Evolutionary conservation across 64 coral and sea anemone species (phyloP).

Genomic region (Stichodactyla mertensii): DNA sequence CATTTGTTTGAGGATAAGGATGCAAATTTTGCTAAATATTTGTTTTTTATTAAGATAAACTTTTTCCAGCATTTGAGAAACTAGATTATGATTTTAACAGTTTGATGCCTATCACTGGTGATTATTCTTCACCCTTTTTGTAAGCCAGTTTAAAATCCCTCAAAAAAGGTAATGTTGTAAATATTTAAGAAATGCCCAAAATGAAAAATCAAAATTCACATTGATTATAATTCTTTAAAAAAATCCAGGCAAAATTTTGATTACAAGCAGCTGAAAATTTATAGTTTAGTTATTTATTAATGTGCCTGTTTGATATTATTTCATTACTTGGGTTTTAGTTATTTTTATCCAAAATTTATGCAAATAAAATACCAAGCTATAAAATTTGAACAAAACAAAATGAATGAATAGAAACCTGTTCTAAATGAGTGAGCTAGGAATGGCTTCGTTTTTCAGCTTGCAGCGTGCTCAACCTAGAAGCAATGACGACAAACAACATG

Average conservation of each 20-base stretch:
- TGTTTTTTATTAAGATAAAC: neutral
- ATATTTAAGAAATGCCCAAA: no score
- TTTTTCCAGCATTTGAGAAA: no score
- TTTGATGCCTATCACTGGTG: no score
- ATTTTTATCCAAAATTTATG: constrained; percentile 2
- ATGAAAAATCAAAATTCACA: no score
- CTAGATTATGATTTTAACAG: no score
- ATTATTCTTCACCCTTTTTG: no score
- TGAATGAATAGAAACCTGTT: constrained; percentile 76
- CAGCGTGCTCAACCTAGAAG: constrained; percentile 87
- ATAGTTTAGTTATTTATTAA: neutral
- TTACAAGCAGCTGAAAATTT: no score
- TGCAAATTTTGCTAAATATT: no score
- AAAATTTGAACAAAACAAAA: constrained; percentile 52
- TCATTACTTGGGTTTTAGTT: neutral
- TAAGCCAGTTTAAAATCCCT: no score
- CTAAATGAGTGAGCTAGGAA: constrained; percentile 77
- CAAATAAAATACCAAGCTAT: constrained; percentile 8
- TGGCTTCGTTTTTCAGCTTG: constrained; percentile 71
- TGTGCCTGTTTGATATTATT: neutral
- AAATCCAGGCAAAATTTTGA: no score
- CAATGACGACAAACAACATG: constrained; percentile 61
- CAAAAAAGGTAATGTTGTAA: no score
- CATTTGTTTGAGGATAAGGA: neutral
- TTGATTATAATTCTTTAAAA: no score